Evolutionary conservation across 2,797 vertebrate genomes (phyloP).

Genomic region (Huso huso): DNA sequence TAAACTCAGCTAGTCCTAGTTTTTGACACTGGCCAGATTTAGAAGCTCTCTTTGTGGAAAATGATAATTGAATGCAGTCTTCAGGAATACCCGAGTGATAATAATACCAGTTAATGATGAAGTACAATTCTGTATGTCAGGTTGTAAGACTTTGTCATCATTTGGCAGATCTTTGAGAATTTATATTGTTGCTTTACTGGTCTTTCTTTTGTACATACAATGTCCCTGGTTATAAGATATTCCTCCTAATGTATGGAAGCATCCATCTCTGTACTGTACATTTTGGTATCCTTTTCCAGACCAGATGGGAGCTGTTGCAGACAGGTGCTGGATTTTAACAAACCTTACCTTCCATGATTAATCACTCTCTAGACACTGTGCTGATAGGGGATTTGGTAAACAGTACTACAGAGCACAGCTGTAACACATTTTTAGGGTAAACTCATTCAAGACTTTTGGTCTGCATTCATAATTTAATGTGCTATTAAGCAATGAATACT

Average conservation of each 20-base stretch:
- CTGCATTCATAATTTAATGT: background rate
- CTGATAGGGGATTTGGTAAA: background rate
- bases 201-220: too few relatives aligned
- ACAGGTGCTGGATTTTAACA: background rate
- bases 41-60: too few relatives aligned
- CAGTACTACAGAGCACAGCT: background rate
- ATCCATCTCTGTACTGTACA: background rate
- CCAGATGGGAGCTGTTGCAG: background rate
- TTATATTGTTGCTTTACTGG: too few relatives aligned
- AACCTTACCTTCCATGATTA: background rate
- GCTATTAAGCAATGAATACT: too few relatives aligned
- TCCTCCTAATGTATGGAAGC: conserved; percentile 16
- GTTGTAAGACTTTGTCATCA: too few relatives aligned
- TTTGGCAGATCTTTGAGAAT: too few relatives aligned
- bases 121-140: too few relatives aligned
- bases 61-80: too few relatives aligned
- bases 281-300: background rate
- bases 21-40: too few relatives aligned
- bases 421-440: background rate
- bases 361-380: background rate
- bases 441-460: background rate
- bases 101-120: too few relatives aligned
- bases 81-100: too few relatives aligned
- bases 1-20: too few relatives aligned
- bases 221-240: background rate